phyloP scores from a whole-genome alignment of 1,140 invertebrate genomes.

The Thaumatotibia leucotreta region DNA sequence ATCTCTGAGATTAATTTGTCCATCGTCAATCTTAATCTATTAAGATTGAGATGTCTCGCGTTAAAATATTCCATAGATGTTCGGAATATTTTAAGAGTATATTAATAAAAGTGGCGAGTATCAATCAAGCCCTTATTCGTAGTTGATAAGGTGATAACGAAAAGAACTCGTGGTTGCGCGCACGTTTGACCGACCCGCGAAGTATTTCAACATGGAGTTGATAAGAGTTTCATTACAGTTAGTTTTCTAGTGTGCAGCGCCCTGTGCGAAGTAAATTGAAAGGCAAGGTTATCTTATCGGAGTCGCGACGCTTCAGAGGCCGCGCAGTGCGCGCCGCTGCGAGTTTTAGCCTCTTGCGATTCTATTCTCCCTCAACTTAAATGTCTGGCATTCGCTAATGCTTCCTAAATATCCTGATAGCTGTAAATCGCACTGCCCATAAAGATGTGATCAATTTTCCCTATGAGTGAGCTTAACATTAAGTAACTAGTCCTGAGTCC shows the following conservation, averaged over 20 bases:
- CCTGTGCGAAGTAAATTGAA: slow-evolving; percentile 61
- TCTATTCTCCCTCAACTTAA: slow-evolving; percentile 20
- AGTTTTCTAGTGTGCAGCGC: slow-evolving; percentile 32
- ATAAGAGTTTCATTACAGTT: slow-evolving; percentile 41
- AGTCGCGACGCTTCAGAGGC: slow-evolving; percentile 29
- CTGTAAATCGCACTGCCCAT: no score
- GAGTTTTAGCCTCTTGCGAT: slow-evolving; percentile 24
- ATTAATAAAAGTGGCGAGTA: background rate
- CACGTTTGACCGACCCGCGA: background rate
- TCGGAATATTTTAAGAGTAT: background rate
- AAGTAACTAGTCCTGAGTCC: no score
- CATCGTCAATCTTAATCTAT: slow-evolving; percentile 10
- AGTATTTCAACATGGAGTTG: slow-evolving; percentile 17
- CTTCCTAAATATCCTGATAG: no score
- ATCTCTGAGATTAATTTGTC: slow-evolving; percentile 6
- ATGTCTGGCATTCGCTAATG: background rate
- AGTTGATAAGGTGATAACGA: slow-evolving; percentile 3
- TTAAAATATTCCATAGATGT: background rate
- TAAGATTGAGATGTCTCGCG: background rate
- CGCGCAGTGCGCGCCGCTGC: slow-evolving; percentile 17
- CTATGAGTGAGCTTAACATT: no score
- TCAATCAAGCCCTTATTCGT: background rate
- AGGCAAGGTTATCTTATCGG: slow-evolving; percentile 75
- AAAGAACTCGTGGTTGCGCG: background rate
- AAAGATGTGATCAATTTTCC: no score